phyloP scores from a whole-genome alignment of 2,113 vertebrate species.

The Oryzias melastigma region DNA sequence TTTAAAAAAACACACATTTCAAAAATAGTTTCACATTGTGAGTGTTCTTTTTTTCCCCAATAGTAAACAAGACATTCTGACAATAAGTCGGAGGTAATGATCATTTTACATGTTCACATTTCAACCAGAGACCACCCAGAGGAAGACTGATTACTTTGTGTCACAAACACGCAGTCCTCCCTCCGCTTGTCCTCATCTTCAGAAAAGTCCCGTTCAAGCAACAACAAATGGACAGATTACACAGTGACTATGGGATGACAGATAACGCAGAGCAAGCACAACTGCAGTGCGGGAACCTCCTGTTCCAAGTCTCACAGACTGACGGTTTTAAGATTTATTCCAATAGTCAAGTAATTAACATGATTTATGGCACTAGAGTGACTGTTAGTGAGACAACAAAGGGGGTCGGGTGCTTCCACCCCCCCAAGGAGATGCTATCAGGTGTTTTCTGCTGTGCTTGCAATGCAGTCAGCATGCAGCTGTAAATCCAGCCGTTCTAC shows the following conservation, averaged over 20 bases:
- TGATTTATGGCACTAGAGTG: conserved; percentile 78
- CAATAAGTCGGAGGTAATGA: neutral
- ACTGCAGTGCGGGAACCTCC: conserved; percentile 69
- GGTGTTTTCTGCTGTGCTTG: conserved; percentile 83
- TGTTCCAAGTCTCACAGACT: conserved; percentile 59
- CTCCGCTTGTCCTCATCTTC: conserved; percentile 56
- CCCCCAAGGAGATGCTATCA: conserved; percentile 82
- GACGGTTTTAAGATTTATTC: conserved; percentile 79
- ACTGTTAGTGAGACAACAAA: conserved; percentile 81
- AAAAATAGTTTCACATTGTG: conserved; percentile 19
- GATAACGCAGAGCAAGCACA: conserved; percentile 74
- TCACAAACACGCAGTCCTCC: conserved; percentile 56
- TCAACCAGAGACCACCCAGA: conserved; percentile 69
- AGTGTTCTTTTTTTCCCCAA: neutral
- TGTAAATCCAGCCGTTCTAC: conserved; percentile 80
- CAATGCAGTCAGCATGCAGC: conserved; percentile 79
- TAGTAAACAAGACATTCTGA: conserved; percentile 1
- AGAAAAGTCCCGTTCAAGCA: conserved; percentile 56
- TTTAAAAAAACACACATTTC: conserved; percentile 19
- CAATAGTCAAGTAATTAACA: conserved; percentile 83
- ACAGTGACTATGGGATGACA: conserved; percentile 75
- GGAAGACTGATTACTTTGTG: conserved; percentile 74
- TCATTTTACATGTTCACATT: conserved; percentile 53
- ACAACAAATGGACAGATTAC: conserved; percentile 79
- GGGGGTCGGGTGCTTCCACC: conserved; percentile 68